Evolutionary conservation across 2,797 vertebrate species (phyloP), one percentile per base, ranked within the genome.

Genomic region (Champsocephalus gunnari): DNA sequence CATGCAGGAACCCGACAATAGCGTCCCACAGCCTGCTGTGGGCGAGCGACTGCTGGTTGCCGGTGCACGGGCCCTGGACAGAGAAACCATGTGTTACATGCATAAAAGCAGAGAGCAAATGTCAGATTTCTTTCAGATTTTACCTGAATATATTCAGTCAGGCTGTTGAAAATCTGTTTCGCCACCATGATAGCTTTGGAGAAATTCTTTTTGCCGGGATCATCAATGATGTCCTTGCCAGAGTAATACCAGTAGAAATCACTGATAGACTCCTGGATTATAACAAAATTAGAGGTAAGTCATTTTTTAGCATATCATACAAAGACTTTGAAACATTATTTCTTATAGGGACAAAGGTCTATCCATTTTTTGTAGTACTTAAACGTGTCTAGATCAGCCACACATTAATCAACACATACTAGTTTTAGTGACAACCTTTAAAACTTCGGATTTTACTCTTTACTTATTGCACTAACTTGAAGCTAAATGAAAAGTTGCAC

Each of bases 161-260:
- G 94, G 82, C 96, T 97, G 94, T 99, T 99, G 92, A 98, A 98
- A 75, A 99, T 96, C 89, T 99, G 98, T 73, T 98, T 98, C 57
- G 98, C 98, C 67, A 99, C 97, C 0, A 95, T 95, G 96, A 99
- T 99, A 49, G 98, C 98, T 92, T 99, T 99, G 90, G 98, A 99
- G 93, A 99, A 99, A 87, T 99, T 99, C 73, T 97, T 96, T 85
- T 98, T 98, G 6, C 98, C 98, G 19, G 97, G 98, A 16, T 99
- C 97, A 75, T 99, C 97, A 0, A 98, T 98, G 51, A 98, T 87
- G 12, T 99, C 98, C 79, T 98, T 99, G 24, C 97, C 98, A 1
- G 98, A 99, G 86, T 99, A 99, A 90, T 99, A 99, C 98, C 98
- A 99, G 93, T 99, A 99, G 88, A 99, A 99, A 88, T 99, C 98